A percentile compares a stretch with the other conserved stretches of the same genome.
These are phyloP conservation scores for Galerucella pusilla DNA, from an alignment of 2,888 invertebrate genomes.

Conservation along the genomic window DNA sequence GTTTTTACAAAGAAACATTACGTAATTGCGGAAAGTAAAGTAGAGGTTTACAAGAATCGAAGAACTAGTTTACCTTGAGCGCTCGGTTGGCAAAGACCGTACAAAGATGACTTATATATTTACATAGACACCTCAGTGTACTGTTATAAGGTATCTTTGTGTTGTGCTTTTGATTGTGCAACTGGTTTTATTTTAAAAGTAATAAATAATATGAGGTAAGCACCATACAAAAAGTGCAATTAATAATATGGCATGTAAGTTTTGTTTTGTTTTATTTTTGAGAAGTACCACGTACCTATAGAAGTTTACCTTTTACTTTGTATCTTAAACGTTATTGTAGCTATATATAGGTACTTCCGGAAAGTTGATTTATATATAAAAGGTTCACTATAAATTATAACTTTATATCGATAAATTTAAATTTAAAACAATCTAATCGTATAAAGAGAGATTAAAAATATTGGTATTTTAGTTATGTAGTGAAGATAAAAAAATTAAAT, in stretches of 20 bases:
- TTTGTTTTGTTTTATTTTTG: conserved; percentile 9
- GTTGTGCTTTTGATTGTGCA: conserved; percentile 24
- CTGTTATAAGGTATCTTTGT: conserved; percentile 48
- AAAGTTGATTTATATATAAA: neutral
- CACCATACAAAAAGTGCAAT: neutral
- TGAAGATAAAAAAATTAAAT: too few relatives aligned
- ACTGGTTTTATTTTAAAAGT: conserved; percentile 29
- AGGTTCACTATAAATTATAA: neutral
- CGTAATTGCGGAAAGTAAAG: conserved; percentile 36
- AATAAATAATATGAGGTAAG: conserved; percentile 36
- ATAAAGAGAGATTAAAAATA: neutral
- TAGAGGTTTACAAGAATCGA: conserved; percentile 44
- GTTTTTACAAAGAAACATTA: conserved; percentile 22
- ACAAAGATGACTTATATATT: conserved; percentile 52
- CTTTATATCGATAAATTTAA: neutral
- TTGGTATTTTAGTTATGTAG: too few relatives aligned
- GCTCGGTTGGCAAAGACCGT: conserved; percentile 62
- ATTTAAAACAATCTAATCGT: neutral
- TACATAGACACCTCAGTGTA: conserved; percentile 40
- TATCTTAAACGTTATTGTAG: neutral
- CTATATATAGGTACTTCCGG: neutral
- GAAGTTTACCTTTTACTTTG: neutral
- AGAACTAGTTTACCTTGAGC: conserved; percentile 64
- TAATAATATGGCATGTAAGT: conserved; percentile 11
- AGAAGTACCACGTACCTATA: neutral